A percentile compares a stretch with the other conserved stretches of the same genome.
Conservation (phyloP, 1,140 invertebrate genomes). For the Paraescarpia echinospica region DNA sequence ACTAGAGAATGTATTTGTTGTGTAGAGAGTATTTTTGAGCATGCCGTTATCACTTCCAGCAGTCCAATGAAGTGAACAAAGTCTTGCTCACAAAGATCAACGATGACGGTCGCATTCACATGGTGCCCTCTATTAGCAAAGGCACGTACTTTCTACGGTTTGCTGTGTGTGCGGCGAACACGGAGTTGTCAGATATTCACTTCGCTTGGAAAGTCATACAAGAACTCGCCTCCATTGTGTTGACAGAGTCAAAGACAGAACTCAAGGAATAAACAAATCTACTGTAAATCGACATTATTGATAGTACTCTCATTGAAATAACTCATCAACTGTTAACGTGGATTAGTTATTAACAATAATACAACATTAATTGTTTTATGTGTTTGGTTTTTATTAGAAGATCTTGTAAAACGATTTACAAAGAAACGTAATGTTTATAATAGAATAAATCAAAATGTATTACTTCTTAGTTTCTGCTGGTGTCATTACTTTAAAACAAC, state of each 20-base stretch:
- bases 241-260: not conserved
- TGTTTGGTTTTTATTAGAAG: not conserved
- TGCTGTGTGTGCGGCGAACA: conserved; percentile 75
- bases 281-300: not conserved
- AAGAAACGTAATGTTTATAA: no score
- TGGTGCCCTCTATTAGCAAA: conserved; percentile 74
- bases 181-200: conserved; percentile 72
- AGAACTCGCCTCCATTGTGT: conserved; percentile 44
- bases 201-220: conserved; percentile 82
- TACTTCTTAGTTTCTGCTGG: no score
- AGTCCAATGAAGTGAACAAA: conserved; percentile 71
- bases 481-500: no score
- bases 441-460: no score
- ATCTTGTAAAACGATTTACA: no score
- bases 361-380: not conserved
- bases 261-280: not conserved
- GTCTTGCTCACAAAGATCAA: conserved; percentile 75
- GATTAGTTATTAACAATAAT: no score
- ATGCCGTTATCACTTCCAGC: conserved; percentile 54
- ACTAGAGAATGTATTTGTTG: not conserved
- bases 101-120: conserved; percentile 77
- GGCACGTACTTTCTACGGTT: conserved; percentile 66
- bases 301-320: not conserved
- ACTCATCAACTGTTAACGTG: no score
- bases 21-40: not conserved